These are phyloP conservation scores for Eupleurogrammus muticus DNA, from an alignment of 2,797 vertebrate species.

Conservation along the genomic window DNA sequence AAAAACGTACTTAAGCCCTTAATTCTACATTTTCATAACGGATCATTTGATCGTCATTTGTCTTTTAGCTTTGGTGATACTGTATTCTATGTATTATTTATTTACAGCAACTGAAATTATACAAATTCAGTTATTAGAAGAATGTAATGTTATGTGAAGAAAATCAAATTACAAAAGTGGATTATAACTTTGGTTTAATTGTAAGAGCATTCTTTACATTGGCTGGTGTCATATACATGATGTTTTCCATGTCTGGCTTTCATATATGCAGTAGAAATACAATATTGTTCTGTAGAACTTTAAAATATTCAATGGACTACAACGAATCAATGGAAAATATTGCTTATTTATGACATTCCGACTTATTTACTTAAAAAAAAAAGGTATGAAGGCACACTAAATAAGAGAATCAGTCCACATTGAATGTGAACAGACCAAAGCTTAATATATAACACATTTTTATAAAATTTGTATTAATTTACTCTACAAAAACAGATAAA, in stretches of 20 bases:
- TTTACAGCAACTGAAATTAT: neutral
- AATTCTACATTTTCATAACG: neutral
- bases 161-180: constrained; percentile 20
- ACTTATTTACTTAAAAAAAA: constrained; percentile 26
- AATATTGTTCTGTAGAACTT: constrained; percentile 24
- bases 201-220: constrained; percentile 59
- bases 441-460: neutral
- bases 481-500: constrained; percentile 5
- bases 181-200: constrained; percentile 76
- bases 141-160: neutral
- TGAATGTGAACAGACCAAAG: neutral
- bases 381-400: constrained; percentile 43
- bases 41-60: neutral
- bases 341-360: neutral
- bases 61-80: neutral
- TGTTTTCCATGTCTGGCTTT: constrained; percentile 30
- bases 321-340: constrained; percentile 10
- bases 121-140: neutral
- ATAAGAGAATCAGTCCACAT: constrained; percentile 5
- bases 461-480: constrained; percentile 2
- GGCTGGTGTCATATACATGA: constrained; percentile 53
- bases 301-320: constrained; percentile 11
- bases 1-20: neutral
- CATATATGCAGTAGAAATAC: constrained; percentile 51
- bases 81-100: neutral